A percentile compares a stretch with the other conserved stretches of the same genome.
Evolutionary conservation across 2,797 vertebrate species (phyloP).

Genomic region (Falco columbarius): DNA sequence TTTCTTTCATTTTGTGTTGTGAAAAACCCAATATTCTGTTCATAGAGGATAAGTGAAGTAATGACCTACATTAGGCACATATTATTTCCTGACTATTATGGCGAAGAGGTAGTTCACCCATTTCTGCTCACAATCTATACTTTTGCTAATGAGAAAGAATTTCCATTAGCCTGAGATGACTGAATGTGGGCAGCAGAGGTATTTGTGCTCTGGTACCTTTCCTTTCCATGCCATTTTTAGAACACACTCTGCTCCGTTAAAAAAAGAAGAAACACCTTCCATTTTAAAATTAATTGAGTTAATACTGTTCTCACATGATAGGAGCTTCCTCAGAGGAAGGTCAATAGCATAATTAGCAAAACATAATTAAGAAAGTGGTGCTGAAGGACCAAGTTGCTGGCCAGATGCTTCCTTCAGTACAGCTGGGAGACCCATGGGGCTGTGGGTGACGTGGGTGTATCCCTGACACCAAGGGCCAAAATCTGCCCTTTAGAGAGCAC

Average conservation of each 20-base stretch:
- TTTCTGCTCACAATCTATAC: not conserved
- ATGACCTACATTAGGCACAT: not conserved
- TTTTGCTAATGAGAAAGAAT: not conserved
- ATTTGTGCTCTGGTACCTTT: not conserved
- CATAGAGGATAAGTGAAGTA: not conserved
- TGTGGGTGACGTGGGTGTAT: not conserved
- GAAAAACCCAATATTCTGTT: not conserved
- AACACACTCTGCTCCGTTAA: not conserved
- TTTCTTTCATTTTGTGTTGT: not conserved
- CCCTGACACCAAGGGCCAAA: not conserved
- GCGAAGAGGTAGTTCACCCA: not conserved
- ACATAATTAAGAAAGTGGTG: not conserved
- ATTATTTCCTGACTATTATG: not conserved
- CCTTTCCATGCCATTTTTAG: not conserved
- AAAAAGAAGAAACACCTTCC: not conserved
- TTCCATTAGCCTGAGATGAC: not conserved
- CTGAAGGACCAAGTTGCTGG: not conserved
- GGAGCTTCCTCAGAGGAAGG: slow-evolving; percentile 18
- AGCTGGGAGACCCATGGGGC: not conserved
- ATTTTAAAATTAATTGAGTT: slow-evolving; percentile 30
- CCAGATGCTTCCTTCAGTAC: not conserved
- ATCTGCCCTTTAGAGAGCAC: not conserved
- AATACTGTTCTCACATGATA: not conserved
- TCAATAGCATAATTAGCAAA: slow-evolving; percentile 49
- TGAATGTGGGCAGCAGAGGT: not conserved